phyloP scores from a whole-genome alignment of 2,113 vertebrate species.

The Oryctolagus cuniculus region DNA sequence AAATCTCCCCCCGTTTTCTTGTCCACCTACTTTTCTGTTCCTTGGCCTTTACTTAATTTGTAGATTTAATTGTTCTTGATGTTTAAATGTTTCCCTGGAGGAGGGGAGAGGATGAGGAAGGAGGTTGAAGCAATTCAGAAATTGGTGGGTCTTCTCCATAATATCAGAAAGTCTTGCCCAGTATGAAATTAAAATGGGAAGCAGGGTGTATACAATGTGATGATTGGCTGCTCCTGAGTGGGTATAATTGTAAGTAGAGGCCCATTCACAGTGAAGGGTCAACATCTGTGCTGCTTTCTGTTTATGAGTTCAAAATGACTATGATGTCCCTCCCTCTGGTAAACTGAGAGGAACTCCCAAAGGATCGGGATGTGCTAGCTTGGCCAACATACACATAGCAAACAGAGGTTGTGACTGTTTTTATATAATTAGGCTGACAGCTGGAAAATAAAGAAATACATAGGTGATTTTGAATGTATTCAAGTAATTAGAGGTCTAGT shows the following conservation, averaged over 20 bases:
- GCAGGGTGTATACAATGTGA: neutral
- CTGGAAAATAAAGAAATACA: neutral
- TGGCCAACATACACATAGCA: slow-evolving; percentile 23
- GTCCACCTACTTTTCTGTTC: neutral
- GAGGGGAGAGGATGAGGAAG: neutral
- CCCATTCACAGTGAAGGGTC: neutral
- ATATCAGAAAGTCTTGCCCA: neutral
- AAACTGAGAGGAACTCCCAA: neutral
- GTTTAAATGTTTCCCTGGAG: slow-evolving; percentile 44
- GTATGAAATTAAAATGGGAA: neutral
- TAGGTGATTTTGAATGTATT: neutral
- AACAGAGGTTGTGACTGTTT: neutral
- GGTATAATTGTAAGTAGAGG: neutral
- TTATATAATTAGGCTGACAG: neutral
- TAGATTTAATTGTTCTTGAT: neutral
- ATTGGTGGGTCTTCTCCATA: neutral
- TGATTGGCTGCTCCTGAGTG: neutral
- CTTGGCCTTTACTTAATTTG: neutral
- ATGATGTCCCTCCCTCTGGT: neutral
- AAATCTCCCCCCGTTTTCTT: neutral
- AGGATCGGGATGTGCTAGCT: neutral
- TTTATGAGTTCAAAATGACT: neutral
- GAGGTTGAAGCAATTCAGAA: neutral
- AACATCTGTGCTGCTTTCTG: neutral
- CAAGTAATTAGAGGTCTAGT: neutral